Evolutionary conservation across 2,797 vertebrate species (phyloP).

Genomic region (Tragopan temminckii): DNA sequence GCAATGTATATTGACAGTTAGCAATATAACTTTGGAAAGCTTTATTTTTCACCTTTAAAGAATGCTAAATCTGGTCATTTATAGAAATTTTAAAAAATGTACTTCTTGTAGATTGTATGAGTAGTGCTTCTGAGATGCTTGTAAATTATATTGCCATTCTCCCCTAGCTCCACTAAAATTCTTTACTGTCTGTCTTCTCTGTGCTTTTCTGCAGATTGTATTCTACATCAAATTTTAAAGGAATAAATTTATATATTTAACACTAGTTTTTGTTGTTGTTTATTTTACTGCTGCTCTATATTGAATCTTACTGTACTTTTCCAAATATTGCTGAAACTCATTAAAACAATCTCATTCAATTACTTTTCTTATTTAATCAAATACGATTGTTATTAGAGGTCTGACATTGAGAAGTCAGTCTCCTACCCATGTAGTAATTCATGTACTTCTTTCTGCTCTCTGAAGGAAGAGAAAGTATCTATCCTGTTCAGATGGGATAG

Average conservation of each 20-base stretch:
- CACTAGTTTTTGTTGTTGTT: slow-evolving; percentile 11
- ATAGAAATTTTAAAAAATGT: slow-evolving; percentile 32
- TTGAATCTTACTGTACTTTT: slow-evolving; percentile 16
- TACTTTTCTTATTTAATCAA: neutral
- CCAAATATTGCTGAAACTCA: neutral
- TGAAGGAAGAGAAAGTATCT: neutral
- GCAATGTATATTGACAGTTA: neutral
- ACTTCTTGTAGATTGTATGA: neutral
- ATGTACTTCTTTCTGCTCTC: neutral
- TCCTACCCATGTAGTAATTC: neutral
- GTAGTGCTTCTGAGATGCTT: neutral
- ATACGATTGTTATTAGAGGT: neutral
- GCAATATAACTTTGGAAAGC: neutral
- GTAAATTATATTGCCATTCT: slow-evolving; percentile 27
- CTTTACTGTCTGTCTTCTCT: slow-evolving; percentile 11
- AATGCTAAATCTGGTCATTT: neutral
- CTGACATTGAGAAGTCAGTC: neutral
- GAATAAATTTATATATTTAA: slow-evolving; percentile 8
- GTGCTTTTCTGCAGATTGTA: neutral
- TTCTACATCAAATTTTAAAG: neutral
- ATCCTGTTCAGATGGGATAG: neutral
- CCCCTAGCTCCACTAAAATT: slow-evolving; percentile 30
- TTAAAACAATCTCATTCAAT: neutral
- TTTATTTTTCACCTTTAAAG: slow-evolving; percentile 32
- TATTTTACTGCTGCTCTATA: slow-evolving; percentile 37